phyloP scores from a whole-genome alignment of 2,113 vertebrate genomes.

The Oryctolagus cuniculus region DNA sequence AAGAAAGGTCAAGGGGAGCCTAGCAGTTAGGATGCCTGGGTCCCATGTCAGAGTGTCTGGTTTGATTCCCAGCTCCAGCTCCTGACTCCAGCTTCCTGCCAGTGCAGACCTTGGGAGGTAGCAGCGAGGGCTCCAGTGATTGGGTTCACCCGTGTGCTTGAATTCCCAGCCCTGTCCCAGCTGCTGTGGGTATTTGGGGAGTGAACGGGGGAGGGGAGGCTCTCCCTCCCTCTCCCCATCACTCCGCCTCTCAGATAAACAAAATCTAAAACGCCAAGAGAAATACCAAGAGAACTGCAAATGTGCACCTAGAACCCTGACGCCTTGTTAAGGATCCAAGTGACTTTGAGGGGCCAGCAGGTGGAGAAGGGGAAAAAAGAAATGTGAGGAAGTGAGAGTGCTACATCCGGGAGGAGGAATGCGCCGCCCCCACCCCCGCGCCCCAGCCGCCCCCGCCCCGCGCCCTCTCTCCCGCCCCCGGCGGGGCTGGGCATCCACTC shows the following conservation, averaged over 20 bases:
- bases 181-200: too few relatives aligned
- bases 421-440: background rate
- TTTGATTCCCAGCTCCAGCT: too few relatives aligned
- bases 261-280: background rate
- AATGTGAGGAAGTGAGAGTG: background rate
- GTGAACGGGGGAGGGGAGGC: too few relatives aligned
- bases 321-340: background rate
- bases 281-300: background rate
- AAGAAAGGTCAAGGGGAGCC: background rate
- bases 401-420: background rate
- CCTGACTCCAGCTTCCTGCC: too few relatives aligned
- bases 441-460: background rate
- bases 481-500: background rate
- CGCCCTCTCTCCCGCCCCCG: background rate
- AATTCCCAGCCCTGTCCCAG: too few relatives aligned
- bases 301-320: background rate
- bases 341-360: background rate
- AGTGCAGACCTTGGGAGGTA: too few relatives aligned
- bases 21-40: too few relatives aligned
- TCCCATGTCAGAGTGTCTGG: too few relatives aligned
- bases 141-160: too few relatives aligned
- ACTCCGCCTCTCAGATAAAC: too few relatives aligned
- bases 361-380: background rate
- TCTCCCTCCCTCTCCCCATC: too few relatives aligned
- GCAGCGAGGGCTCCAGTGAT: too few relatives aligned